A percentile compares a stretch with the other conserved stretches of the same genome.
These are phyloP conservation scores for Chironomus striatipennis DNA, from an alignment of 1,140 invertebrate species.

Conservation along the genomic window DNA sequence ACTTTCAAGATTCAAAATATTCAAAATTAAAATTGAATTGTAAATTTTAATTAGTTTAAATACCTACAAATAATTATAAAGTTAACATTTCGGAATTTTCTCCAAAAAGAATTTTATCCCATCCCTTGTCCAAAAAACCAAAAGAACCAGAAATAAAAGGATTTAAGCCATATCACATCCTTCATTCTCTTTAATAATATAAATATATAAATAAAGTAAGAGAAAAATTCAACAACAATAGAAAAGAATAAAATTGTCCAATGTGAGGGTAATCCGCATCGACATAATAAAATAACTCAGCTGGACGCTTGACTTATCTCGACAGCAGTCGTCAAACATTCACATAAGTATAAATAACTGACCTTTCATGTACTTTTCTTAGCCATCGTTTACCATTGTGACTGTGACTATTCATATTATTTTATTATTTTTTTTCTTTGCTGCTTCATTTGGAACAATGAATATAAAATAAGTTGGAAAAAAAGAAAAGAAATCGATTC, in stretches of 20 bases:
- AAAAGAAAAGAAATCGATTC: conserved; percentile 22
- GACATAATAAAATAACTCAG: conserved; percentile 20
- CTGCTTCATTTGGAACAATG: not conserved
- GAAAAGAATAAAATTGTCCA: not conserved
- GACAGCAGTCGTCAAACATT: conserved; percentile 7
- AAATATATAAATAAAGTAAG: not conserved
- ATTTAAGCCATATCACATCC: too few relatives aligned
- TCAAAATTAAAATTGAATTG: too few relatives aligned
- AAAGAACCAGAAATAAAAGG: too few relatives aligned
- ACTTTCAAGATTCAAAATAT: too few relatives aligned
- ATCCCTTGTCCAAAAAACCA: too few relatives aligned
- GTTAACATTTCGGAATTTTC: too few relatives aligned
- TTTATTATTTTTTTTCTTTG: not conserved
- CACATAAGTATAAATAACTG: conserved; percentile 22
- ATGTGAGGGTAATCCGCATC: not conserved
- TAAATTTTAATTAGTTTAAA: too few relatives aligned
- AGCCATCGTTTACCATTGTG: not conserved
- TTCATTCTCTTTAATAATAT: not conserved
- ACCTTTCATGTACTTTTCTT: conserved; percentile 1
- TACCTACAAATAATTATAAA: too few relatives aligned
- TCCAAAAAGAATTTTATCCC: too few relatives aligned
- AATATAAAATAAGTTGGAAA: not conserved
- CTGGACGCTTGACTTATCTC: conserved; percentile 22
- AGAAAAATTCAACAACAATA: not conserved
- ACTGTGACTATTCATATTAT: not conserved